Evolutionary conservation across 53 echinoderm and acorn worm species (phyloP).

Genomic region (Crossaster papposus): DNA sequence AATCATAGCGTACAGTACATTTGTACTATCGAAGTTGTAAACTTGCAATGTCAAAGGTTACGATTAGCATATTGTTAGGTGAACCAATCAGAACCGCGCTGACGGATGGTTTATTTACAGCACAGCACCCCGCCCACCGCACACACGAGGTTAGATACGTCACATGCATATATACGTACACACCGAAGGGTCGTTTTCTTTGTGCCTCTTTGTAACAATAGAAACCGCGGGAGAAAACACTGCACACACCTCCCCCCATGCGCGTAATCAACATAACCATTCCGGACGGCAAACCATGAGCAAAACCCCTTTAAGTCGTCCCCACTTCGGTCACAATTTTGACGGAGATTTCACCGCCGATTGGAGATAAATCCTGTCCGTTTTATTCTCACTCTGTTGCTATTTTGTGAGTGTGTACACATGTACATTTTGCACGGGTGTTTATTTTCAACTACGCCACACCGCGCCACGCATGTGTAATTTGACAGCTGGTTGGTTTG

Average conservation of each 20-base stretch:
- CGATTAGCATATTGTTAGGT: conserved; percentile 35
- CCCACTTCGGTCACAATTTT: neutral
- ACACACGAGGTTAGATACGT: conserved; percentile 19
- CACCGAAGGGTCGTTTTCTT: neutral
- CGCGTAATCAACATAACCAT: conserved; percentile 8
- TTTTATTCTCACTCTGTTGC: no score
- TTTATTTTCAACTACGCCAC: conserved; percentile 49
- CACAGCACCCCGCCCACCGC: conserved; percentile 40
- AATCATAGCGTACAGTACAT: no score
- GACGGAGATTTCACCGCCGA: neutral
- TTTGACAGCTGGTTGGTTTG: conserved; percentile 43
- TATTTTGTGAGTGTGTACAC: no score
- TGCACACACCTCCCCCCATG: conserved; percentile 28
- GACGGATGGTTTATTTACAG: conserved; percentile 50
- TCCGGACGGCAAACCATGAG: conserved; percentile 34
- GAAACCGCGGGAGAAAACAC: conserved; percentile 51
- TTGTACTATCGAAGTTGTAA: no score
- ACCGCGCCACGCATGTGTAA: conserved; percentile 21
- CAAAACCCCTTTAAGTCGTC: conserved; percentile 3
- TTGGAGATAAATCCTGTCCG: neutral
- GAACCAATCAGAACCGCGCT: conserved; percentile 46
- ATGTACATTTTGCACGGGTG: neutral
- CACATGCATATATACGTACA: neutral
- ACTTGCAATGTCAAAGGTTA: no score
- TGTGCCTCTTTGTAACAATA: conserved; percentile 56